Percentiles rank a stretch among this genome's conserved stretches.
phyloP scores from a whole-genome alignment of 1,140 invertebrate genomes.

The Pseudoatta argentina region DNA sequence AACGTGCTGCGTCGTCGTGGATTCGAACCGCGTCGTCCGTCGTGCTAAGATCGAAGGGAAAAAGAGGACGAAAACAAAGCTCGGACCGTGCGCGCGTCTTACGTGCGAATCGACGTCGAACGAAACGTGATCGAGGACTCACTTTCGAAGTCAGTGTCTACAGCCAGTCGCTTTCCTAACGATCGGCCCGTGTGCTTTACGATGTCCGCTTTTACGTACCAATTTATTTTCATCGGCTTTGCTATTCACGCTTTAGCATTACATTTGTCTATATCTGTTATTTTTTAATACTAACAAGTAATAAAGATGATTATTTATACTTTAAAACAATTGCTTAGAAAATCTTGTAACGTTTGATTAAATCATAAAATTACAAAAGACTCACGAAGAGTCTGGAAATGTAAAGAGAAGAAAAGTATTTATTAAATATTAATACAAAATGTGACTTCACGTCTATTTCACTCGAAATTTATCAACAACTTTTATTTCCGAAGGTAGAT shows the following conservation, averaged over 20 bases:
- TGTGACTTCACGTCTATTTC: conserved; percentile 28
- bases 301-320: neutral
- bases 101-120: conserved; percentile 62
- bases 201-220: conserved; percentile 52
- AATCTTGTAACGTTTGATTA: neutral
- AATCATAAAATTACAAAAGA: neutral
- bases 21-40: conserved; percentile 43
- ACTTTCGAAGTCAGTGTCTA: conserved; percentile 77
- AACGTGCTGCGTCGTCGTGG: conserved; percentile 27
- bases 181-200: conserved; percentile 64
- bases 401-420: neutral
- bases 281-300: neutral
- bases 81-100: conserved; percentile 36
- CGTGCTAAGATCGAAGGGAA: conserved; percentile 38
- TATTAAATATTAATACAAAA: neutral
- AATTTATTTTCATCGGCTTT: conserved; percentile 64
- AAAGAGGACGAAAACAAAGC: conserved; percentile 60
- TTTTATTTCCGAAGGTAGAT: neutral
- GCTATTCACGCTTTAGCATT: neutral
- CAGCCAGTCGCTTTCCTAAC: conserved; percentile 73
- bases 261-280: neutral
- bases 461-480: conserved; percentile 21
- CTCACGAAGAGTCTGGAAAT: neutral
- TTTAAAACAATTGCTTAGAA: neutral
- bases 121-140: conserved; percentile 81